Evolutionary conservation across 2,888 invertebrate genomes (phyloP).

Genomic region (Noctua janthina): DNA sequence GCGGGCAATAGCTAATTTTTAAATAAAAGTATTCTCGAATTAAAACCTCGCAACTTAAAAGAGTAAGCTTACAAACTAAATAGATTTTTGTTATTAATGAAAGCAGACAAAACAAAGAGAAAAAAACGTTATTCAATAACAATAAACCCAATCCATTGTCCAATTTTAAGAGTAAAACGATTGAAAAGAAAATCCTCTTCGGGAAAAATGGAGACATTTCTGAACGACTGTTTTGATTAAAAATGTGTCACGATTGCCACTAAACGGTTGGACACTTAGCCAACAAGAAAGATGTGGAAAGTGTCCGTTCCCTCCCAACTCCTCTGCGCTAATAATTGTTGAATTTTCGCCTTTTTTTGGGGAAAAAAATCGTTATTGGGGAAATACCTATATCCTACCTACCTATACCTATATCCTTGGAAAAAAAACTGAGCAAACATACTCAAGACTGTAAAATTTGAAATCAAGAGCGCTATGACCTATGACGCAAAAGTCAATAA

Average conservation of each 20-base stretch:
- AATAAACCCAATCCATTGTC: constrained; percentile 18
- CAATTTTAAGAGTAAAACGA: constrained; percentile 24
- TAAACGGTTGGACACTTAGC: constrained; percentile 45
- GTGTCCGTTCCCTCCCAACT: background rate
- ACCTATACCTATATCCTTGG: too few relatives aligned
- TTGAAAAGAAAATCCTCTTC: constrained; percentile 30
- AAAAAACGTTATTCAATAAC: constrained; percentile 4
- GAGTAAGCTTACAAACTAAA: background rate
- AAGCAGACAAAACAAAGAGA: background rate
- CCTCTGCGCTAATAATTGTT: background rate
- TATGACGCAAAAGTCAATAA: too few relatives aligned
- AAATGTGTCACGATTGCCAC: constrained; percentile 42
- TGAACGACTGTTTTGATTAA: constrained; percentile 57
- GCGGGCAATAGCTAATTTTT: too few relatives aligned
- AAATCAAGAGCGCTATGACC: too few relatives aligned
- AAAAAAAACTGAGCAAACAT: too few relatives aligned
- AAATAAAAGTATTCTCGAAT: too few relatives aligned
- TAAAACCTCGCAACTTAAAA: too few relatives aligned
- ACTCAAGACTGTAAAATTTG: too few relatives aligned
- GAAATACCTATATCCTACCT: too few relatives aligned
- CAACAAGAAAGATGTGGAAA: constrained; percentile 39
- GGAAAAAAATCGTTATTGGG: background rate
- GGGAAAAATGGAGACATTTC: constrained; percentile 16
- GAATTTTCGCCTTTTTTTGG: background rate
- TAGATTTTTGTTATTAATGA: background rate